A percentile compares a stretch with the other conserved stretches of the same genome.
Conservation (phyloP, 2,797 vertebrate genomes). For the Tapera naevia region DNA sequence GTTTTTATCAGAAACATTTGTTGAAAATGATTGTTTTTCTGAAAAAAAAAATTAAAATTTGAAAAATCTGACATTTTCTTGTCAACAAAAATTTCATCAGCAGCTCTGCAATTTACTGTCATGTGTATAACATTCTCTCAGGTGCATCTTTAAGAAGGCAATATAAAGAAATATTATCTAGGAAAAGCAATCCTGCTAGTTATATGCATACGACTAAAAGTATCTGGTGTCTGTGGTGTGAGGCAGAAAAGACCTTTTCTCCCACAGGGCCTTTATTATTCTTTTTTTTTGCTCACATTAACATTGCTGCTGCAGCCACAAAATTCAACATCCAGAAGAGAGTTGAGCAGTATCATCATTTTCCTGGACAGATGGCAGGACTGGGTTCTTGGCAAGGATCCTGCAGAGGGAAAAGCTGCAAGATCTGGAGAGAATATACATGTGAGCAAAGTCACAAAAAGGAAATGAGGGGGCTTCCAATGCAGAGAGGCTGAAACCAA, state of each 20-base stretch:
- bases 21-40: not conserved
- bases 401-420: not conserved
- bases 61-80: not conserved
- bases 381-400: conserved; percentile 39
- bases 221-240: not conserved
- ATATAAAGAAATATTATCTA: not conserved
- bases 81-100: not conserved
- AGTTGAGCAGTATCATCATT: conserved; percentile 24
- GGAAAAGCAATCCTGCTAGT: not conserved
- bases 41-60: not conserved
- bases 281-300: not conserved
- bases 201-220: not conserved
- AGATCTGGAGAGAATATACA: not conserved
- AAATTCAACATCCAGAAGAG: conserved; percentile 17
- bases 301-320: conserved; percentile 5
- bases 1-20: conserved; percentile 8
- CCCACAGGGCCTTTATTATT: not conserved
- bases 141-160: not conserved
- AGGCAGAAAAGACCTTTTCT: not conserved
- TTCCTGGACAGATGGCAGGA: conserved; percentile 51
- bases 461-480: not conserved
- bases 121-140: not conserved
- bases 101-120: not conserved
- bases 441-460: not conserved
- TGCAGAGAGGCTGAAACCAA: not conserved